A percentile compares a stretch with the other conserved stretches of the same genome.
Conservation (phyloP, 2,888 invertebrate species). For the Thyatira batis region DNA sequence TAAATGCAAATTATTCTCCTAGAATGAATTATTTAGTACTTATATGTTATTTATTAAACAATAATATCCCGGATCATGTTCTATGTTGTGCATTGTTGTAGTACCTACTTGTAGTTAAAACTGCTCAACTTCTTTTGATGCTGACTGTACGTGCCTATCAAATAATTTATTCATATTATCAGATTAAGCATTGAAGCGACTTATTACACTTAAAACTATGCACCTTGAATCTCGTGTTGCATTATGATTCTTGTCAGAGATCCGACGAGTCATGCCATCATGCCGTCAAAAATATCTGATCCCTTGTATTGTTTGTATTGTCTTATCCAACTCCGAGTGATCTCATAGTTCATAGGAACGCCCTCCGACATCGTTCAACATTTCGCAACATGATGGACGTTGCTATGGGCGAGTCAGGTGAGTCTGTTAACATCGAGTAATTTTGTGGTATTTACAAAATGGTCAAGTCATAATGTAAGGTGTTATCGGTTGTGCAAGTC, state of each 20-base stretch:
- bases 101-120: too few relatives aligned
- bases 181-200: conserved; percentile 15
- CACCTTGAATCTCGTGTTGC: conserved; percentile 61
- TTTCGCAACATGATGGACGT: conserved; percentile 64
- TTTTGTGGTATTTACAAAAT: conserved; percentile 52
- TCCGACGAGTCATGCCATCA: conserved; percentile 57
- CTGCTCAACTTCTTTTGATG: too few relatives aligned
- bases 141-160: neutral
- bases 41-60: too few relatives aligned
- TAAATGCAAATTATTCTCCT: too few relatives aligned
- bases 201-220: conserved; percentile 45
- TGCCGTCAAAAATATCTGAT: conserved; percentile 62
- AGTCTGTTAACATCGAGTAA: conserved; percentile 31
- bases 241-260: conserved; percentile 64
- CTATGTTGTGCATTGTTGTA: too few relatives aligned
- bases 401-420: conserved; percentile 28
- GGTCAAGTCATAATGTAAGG: conserved; percentile 54
- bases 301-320: conserved; percentile 72
- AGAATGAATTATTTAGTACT: too few relatives aligned
- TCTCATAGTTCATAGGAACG: conserved; percentile 74
- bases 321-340: conserved; percentile 58
- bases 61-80: too few relatives aligned
- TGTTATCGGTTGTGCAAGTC: conserved; percentile 60
- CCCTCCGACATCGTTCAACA: conserved; percentile 44
- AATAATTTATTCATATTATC: conserved; percentile 13